These are phyloP conservation scores for Acanthiza pusilla DNA, from an alignment of 2,797 vertebrate genomes.

Conservation along the genomic window DNA sequence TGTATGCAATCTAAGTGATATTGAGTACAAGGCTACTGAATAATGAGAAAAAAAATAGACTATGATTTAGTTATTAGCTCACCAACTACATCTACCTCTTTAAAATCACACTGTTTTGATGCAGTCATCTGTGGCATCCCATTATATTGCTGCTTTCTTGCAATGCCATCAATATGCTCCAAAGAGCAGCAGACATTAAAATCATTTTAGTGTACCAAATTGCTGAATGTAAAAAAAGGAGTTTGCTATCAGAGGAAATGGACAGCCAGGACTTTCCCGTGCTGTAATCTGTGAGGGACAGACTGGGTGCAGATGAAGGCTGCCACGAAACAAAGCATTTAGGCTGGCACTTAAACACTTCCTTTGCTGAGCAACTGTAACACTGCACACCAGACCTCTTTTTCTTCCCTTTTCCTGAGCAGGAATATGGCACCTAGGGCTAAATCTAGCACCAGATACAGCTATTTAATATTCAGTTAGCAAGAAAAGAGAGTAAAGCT, in stretches of 20 bases:
- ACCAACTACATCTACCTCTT: background rate
- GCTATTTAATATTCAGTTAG: background rate
- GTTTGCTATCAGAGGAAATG: background rate
- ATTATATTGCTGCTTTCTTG: background rate
- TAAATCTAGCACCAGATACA: constrained; percentile 12
- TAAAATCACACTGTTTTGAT: background rate
- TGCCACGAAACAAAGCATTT: background rate
- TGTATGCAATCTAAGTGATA: background rate
- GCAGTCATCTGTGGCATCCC: background rate
- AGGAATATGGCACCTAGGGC: background rate
- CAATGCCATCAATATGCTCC: background rate
- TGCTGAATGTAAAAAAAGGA: background rate
- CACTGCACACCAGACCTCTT: background rate
- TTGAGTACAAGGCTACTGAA: background rate
- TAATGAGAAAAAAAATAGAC: background rate
- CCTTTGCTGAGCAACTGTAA: constrained; percentile 14
- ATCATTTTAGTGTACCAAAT: background rate
- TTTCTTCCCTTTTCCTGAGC: constrained; percentile 40
- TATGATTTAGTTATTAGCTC: background rate
- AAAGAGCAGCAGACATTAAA: background rate
- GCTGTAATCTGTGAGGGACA: background rate
- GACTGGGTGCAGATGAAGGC: background rate
- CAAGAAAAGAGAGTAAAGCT: background rate
- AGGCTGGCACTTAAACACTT: background rate
- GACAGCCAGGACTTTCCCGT: background rate